Conservation (phyloP, 2,888 invertebrate species). For the Aphelenchoides bicaudatus region DNA sequence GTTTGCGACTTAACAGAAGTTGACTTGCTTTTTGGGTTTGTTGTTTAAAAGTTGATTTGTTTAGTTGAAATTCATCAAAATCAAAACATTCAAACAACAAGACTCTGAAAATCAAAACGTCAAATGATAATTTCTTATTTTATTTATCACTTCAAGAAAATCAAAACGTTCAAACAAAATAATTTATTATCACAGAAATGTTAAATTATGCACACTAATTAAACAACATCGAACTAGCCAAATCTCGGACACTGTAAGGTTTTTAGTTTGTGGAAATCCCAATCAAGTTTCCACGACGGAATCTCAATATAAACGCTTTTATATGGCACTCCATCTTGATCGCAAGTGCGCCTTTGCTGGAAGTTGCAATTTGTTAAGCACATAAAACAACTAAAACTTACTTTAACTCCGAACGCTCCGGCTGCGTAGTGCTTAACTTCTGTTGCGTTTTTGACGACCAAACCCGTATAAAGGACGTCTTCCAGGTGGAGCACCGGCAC, state of each 20-base stretch:
- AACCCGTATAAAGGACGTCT: conserved; percentile 11
- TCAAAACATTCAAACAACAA: no score
- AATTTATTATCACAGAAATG: no score
- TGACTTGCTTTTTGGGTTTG: no score
- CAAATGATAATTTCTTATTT: no score
- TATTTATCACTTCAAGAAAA: no score
- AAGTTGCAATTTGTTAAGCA: neutral
- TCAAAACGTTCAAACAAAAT: no score
- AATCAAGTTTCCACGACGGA: neutral
- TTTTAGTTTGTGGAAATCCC: conserved; percentile 4
- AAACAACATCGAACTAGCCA: no score
- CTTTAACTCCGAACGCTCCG: neutral
- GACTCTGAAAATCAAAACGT: no score
- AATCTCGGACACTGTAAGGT: neutral
- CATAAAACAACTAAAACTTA: neutral
- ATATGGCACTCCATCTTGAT: neutral
- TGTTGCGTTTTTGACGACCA: neutral
- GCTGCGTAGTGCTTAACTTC: neutral
- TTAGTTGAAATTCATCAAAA: no score
- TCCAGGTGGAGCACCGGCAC: neutral
- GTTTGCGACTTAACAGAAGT: no score
- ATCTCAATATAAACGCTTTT: neutral
- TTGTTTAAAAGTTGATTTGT: no score
- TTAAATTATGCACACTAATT: no score
- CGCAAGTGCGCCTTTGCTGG: neutral